phyloP scores from a whole-genome alignment of 1,140 invertebrate genomes.

The Phenacoccus solenopsis region DNA sequence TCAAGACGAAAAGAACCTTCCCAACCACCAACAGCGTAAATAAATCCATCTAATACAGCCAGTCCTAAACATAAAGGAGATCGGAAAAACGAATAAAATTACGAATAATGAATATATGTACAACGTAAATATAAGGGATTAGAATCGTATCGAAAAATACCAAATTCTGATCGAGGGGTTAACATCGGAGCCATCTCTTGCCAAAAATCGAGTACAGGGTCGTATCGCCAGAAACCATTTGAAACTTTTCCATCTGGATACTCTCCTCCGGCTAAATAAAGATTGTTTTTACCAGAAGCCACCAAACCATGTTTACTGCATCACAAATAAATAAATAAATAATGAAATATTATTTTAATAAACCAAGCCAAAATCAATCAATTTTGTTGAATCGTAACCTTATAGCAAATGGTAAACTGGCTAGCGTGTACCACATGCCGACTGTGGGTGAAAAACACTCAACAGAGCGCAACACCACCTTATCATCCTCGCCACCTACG shows the following conservation, averaged over 20 bases:
- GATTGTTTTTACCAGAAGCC: constrained; percentile 39
- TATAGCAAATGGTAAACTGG: constrained; percentile 38
- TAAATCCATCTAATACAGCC: constrained; percentile 46
- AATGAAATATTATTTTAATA: background rate
- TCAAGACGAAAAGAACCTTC: constrained; percentile 60
- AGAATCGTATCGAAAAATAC: constrained; percentile 28
- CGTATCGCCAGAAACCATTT: constrained; percentile 39
- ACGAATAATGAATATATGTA: too few species aligned
- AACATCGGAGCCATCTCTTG: constrained; percentile 41
- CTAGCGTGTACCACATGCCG: constrained; percentile 34
- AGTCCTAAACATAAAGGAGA: constrained; percentile 33
- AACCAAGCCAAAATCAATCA: background rate
- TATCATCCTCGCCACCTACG: constrained; percentile 44
- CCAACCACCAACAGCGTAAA: constrained; percentile 64
- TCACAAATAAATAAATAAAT: constrained; percentile 26
- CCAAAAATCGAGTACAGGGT: constrained; percentile 41
- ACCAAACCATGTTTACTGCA: constrained; percentile 42
- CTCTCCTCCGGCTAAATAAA: constrained; percentile 44
- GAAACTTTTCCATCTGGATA: constrained; percentile 43
- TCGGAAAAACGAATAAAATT: background rate
- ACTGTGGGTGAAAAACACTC: constrained; percentile 39
- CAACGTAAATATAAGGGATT: too few species aligned
- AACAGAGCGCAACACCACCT: constrained; percentile 41
- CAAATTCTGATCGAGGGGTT: constrained; percentile 38
- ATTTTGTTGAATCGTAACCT: constrained; percentile 27